phyloP scores from a whole-genome alignment of 2,797 vertebrate genomes.

The Anomalospiza imberbis region DNA sequence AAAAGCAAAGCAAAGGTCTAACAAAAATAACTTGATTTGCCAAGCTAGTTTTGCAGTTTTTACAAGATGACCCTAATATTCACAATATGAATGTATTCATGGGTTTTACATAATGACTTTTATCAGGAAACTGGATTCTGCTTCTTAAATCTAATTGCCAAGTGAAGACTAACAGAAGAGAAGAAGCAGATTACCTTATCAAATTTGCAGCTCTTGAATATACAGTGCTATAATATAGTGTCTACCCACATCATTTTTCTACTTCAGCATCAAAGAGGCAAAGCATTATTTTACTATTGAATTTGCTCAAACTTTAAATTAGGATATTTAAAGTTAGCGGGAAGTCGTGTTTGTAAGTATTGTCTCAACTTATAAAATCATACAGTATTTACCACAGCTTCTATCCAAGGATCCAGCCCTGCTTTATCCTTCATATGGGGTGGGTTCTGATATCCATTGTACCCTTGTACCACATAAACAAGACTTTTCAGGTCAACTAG shows the following conservation, averaged over 20 bases:
- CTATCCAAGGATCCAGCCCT: not conserved
- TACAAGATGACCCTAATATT: slow-evolving; percentile 78
- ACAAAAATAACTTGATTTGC: slow-evolving; percentile 75
- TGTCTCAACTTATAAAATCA: slow-evolving; percentile 29
- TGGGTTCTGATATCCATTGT: not conserved
- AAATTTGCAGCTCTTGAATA: slow-evolving; percentile 79
- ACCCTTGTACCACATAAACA: not conserved
- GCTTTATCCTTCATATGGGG: not conserved
- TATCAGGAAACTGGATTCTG: slow-evolving; percentile 77
- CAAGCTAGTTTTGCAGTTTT: slow-evolving; percentile 73
- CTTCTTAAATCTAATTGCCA: slow-evolving; percentile 80
- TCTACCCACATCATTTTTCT: slow-evolving; percentile 74
- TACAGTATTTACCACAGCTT: not conserved
- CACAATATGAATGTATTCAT: slow-evolving; percentile 78
- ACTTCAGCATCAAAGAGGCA: slow-evolving; percentile 69
- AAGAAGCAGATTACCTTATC: slow-evolving; percentile 79
- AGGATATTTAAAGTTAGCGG: slow-evolving; percentile 62
- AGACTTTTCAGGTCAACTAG: not conserved
- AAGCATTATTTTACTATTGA: slow-evolving; percentile 69
- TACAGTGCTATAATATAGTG: slow-evolving; percentile 75
- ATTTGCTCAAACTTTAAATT: slow-evolving; percentile 70
- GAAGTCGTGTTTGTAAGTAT: slow-evolving; percentile 53
- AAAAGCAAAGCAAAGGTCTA: slow-evolving; percentile 72
- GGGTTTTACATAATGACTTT: slow-evolving; percentile 80
- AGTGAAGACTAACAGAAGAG: slow-evolving; percentile 75